Conservation (phyloP, 2,113 vertebrate species). For the Martes martes region DNA sequence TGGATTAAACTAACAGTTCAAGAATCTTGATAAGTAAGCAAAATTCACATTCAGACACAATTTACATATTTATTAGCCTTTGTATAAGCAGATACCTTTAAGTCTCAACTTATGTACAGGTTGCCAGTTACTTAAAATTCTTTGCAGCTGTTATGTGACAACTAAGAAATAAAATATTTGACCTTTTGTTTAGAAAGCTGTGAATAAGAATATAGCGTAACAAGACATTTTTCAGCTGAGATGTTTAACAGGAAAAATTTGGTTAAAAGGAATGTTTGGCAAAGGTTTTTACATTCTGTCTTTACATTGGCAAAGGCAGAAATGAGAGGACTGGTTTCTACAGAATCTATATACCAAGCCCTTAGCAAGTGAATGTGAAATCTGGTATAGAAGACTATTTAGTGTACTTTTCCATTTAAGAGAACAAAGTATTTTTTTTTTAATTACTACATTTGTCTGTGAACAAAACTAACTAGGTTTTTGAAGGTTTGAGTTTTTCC, state of each 20-base stretch:
- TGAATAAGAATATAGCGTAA: neutral
- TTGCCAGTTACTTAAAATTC: slow-evolving; percentile 37
- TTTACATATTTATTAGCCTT: slow-evolving; percentile 52
- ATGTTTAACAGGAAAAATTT: slow-evolving; percentile 24
- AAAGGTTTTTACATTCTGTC: neutral
- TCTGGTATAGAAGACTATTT: neutral
- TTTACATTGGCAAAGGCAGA: neutral
- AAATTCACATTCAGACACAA: slow-evolving; percentile 42
- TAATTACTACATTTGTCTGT: neutral
- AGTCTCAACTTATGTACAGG: neutral
- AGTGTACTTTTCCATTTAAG: neutral
- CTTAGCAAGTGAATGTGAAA: neutral
- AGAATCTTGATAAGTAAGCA: slow-evolving; percentile 37
- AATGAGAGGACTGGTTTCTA: neutral
- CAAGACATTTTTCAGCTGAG: neutral
- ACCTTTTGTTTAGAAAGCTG: slow-evolving; percentile 46
- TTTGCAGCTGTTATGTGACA: neutral
- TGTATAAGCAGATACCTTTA: slow-evolving; percentile 24
- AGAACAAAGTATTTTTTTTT: neutral
- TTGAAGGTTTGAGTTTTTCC: neutral
- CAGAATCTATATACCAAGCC: neutral
- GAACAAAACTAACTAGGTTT: neutral
- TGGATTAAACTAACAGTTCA: slow-evolving; percentile 26
- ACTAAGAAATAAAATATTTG: slow-evolving; percentile 54
- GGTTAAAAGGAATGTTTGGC: neutral